Percentiles rank a stretch among this genome's conserved stretches.
Conservation (phyloP, 1,140 invertebrate species). For the Watersipora subatra region DNA sequence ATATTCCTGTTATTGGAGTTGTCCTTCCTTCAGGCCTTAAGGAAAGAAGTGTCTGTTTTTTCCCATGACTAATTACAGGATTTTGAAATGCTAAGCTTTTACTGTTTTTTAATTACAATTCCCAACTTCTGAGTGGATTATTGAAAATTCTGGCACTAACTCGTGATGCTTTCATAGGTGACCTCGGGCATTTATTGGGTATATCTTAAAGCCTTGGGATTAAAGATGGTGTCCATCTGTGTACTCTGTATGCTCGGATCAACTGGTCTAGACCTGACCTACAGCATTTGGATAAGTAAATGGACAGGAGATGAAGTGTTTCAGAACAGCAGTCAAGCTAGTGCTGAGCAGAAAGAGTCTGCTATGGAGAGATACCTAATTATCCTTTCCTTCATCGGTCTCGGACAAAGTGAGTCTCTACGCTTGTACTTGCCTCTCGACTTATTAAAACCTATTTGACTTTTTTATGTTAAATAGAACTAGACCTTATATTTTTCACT, state of each 20-base stretch:
- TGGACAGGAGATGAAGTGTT: constrained; percentile 48
- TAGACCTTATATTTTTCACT: no score
- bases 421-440: no score
- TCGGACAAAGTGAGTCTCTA: not conserved
- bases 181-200: not conserved
- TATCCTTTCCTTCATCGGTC: not conserved
- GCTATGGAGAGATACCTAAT: not conserved
- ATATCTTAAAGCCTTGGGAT: not conserved
- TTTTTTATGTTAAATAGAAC: no score
- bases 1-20: no score
- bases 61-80: no score
- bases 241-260: not conserved
- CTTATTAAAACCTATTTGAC: no score
- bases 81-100: no score
- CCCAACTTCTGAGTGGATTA: no score
- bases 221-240: not conserved
- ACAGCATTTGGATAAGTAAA: constrained; percentile 78
- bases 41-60: no score
- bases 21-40: no score
- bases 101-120: no score
- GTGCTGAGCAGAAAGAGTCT: not conserved
- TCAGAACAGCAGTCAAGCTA: not conserved
- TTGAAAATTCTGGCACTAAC: no score
- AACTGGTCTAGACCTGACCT: constrained; percentile 68
- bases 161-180: constrained; percentile 4